These are phyloP conservation scores for Triplophysa yarkandensis DNA, from an alignment of 2,797 vertebrate species.

Conservation along the genomic window DNA sequence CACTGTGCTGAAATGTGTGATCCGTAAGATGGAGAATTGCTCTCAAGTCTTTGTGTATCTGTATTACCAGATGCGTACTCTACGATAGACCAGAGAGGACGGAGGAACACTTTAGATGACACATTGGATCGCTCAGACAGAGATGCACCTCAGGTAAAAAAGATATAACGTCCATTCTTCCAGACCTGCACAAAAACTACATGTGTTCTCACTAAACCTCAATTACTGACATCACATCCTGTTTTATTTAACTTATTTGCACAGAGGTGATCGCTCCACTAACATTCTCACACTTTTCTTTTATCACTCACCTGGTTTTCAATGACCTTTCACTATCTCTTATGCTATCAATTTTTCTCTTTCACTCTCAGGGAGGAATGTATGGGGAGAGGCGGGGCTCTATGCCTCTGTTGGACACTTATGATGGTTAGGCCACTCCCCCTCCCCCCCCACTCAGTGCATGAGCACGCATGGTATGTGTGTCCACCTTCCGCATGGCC, in stretches of 20 bases:
- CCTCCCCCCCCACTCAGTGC: slow-evolving; percentile 73
- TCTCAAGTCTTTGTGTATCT: background rate
- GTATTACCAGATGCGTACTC: slow-evolving; percentile 79
- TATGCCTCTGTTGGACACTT: slow-evolving; percentile 80
- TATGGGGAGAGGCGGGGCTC: slow-evolving; percentile 79
- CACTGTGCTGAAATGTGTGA: background rate
- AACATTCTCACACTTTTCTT: slow-evolving; percentile 46
- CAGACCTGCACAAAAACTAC: slow-evolving; percentile 43
- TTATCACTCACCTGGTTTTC: slow-evolving; percentile 45
- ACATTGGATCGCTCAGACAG: slow-evolving; percentile 84
- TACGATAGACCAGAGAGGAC: slow-evolving; percentile 89
- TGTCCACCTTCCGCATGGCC: slow-evolving; percentile 72
- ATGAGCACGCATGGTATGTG: slow-evolving; percentile 83
- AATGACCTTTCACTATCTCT: slow-evolving; percentile 40
- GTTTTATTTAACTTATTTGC: slow-evolving; percentile 30
- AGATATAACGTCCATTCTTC: background rate
- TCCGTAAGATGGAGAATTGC: background rate
- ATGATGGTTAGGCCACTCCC: slow-evolving; percentile 81
- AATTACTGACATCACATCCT: slow-evolving; percentile 56
- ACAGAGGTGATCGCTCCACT: slow-evolving; percentile 29
- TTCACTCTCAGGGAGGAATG: slow-evolving; percentile 77
- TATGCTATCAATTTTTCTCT: slow-evolving; percentile 49
- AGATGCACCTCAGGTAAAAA: slow-evolving; percentile 84
- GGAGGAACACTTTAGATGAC: slow-evolving; percentile 88
- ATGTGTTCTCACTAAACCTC: slow-evolving; percentile 60